phyloP scores from a whole-genome alignment of 1,140 invertebrate species.

The Tetramorium alpestre region DNA sequence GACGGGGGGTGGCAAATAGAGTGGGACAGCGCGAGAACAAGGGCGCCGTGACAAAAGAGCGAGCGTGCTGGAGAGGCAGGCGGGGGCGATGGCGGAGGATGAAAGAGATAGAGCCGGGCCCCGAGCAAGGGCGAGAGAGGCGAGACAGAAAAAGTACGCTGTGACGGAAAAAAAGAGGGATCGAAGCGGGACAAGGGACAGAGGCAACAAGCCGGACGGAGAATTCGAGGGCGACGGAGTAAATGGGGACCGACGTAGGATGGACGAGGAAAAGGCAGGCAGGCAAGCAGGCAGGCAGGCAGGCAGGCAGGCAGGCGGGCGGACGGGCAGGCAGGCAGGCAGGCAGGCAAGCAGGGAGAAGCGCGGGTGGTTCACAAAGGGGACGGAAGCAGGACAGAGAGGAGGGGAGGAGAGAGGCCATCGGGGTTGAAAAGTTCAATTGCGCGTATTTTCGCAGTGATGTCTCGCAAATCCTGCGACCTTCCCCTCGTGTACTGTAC shows the following conservation, averaged over 20 bases:
- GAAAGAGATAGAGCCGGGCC: slow-evolving; percentile 50
- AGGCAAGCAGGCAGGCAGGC: slow-evolving; percentile 34
- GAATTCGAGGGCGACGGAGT: slow-evolving; percentile 71
- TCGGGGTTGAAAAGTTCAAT: slow-evolving; percentile 85
- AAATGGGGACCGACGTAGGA: slow-evolving; percentile 68
- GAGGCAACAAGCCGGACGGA: slow-evolving; percentile 65
- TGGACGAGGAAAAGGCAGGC: slow-evolving; percentile 33
- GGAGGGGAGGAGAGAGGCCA: slow-evolving; percentile 59
- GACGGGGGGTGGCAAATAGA: slow-evolving; percentile 79
- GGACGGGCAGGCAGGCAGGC: slow-evolving; percentile 26
- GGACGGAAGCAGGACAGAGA: slow-evolving; percentile 57
- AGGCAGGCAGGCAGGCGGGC: slow-evolving; percentile 40
- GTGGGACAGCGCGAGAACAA: slow-evolving; percentile 84
- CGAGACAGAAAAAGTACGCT: slow-evolving; percentile 52
- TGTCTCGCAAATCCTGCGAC: slow-evolving; percentile 83
- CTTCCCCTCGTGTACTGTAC: slow-evolving; percentile 70
- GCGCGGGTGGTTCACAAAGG: slow-evolving; percentile 63
- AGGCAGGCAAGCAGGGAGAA: slow-evolving; percentile 48
- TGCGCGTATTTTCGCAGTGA: slow-evolving; percentile 85
- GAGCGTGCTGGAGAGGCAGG: slow-evolving; percentile 70
- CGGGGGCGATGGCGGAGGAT: slow-evolving; percentile 40
- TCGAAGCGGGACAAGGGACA: slow-evolving; percentile 51
- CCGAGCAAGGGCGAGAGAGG: slow-evolving; percentile 42
- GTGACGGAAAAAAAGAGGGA: slow-evolving; percentile 41
- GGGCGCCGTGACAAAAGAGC: slow-evolving; percentile 85